Evolutionary conservation across 2,113 vertebrate species (phyloP).

Genomic region (Pelmatolapia mariae): DNA sequence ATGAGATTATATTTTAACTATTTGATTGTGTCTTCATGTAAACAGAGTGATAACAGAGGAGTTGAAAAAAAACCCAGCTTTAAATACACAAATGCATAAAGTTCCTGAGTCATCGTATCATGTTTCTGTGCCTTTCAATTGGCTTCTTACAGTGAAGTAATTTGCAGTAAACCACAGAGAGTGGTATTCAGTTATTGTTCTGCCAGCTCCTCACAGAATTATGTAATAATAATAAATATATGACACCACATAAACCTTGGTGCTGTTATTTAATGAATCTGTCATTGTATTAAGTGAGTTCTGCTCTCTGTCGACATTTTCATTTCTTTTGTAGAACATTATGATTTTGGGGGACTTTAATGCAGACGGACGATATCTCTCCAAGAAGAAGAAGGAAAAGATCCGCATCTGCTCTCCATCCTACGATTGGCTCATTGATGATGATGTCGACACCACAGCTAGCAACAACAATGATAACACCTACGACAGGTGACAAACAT

Average conservation of each 20-base stretch:
- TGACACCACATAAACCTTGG: fast-evolving
- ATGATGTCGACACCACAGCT: conserved; percentile 66
- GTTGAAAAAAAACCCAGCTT: fast-evolving
- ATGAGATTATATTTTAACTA: fast-evolving
- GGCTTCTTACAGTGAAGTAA: fast-evolving
- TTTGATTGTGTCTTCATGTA: neutral
- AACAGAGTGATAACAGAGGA: fast-evolving
- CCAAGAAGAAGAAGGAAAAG: conserved; percentile 38
- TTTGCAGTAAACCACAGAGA: neutral
- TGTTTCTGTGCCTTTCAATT: neutral
- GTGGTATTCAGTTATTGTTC: neutral
- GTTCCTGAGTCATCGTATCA: fast-evolving
- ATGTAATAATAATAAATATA: neutral
- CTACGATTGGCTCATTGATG: conserved; percentile 68
- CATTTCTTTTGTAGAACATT: conserved; percentile 53
- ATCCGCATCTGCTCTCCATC: conserved; percentile 44
- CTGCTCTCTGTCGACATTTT: neutral
- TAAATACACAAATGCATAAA: neutral
- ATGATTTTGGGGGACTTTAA: conserved; percentile 75
- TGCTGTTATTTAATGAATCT: neutral
- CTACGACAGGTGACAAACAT: conserved; percentile 64
- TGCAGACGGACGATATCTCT: conserved; percentile 67
- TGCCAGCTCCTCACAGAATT: neutral
- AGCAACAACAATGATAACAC: conserved; percentile 61
- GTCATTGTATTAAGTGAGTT: neutral